Evolutionary conservation across 2,888 invertebrate species (phyloP).

Genomic region (Slavum lentiscoides): DNA sequence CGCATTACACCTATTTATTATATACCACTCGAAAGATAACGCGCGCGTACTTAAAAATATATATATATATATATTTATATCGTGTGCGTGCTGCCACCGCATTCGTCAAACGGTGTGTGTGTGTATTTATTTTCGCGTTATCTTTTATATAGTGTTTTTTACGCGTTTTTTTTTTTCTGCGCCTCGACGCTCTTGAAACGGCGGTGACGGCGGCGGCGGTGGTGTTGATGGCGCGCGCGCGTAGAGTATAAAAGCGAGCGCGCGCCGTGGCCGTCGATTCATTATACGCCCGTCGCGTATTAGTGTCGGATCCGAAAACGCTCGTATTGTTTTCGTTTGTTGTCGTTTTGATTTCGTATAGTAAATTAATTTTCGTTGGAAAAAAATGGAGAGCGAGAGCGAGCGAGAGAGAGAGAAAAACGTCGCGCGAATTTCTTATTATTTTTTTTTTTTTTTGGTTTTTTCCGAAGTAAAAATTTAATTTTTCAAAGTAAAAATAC

Average conservation of each 20-base stretch:
- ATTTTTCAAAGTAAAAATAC: too few relatives aligned
- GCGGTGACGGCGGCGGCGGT: too few relatives aligned
- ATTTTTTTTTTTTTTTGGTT: too few relatives aligned
- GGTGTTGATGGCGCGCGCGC: too few relatives aligned
- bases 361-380: too few relatives aligned
- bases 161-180: conserved; percentile 5
- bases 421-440: background rate
- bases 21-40: conserved; percentile 49
- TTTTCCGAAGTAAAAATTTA: background rate
- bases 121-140: conserved; percentile 42
- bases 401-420: too few relatives aligned
- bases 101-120: background rate
- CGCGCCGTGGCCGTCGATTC: background rate
- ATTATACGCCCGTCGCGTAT: background rate
- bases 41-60: background rate
- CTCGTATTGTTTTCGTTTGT: background rate
- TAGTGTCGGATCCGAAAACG: background rate
- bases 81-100: background rate
- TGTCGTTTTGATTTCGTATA: too few relatives aligned
- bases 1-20: too few relatives aligned
- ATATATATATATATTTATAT: background rate
- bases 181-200: conserved; percentile 22
- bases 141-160: conserved; percentile 14
- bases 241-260: too few relatives aligned
- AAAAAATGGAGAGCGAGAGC: too few relatives aligned